phyloP scores from a whole-genome alignment of 2,888 invertebrate species.

The Entomobrya multifasciata region DNA sequence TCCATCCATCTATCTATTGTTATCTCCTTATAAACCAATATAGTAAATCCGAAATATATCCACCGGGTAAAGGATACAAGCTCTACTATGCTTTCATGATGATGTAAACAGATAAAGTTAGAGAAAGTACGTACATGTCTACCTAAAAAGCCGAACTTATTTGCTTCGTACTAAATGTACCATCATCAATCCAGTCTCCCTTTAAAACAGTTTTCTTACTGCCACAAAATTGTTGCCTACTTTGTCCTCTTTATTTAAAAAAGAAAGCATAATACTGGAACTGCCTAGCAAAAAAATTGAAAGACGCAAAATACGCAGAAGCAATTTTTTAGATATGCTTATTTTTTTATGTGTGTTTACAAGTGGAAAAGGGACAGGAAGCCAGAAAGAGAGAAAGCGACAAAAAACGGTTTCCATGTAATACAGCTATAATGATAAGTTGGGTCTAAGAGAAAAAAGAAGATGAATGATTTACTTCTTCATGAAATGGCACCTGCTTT shows the following conservation, averaged over 20 bases:
- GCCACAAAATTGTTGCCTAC: too few relatives aligned
- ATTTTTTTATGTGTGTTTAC: neutral
- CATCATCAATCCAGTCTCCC: slow-evolving; percentile 22
- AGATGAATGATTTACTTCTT: slow-evolving; percentile 18
- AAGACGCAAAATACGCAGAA: neutral
- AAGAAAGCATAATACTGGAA: neutral
- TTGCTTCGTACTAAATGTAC: neutral
- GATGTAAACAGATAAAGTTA: neutral
- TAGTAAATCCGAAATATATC: too few relatives aligned
- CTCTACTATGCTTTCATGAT: neutral
- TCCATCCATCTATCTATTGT: neutral
- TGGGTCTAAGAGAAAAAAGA: neutral
- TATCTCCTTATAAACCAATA: neutral
- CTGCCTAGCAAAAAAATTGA: slow-evolving; percentile 1
- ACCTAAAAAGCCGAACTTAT: neutral
- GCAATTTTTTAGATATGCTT: neutral
- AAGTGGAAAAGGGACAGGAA: neutral
- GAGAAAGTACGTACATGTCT: too few relatives aligned
- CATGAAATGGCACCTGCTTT: neutral
- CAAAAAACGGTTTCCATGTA: slow-evolving; percentile 8
- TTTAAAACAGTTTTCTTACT: neutral
- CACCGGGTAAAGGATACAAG: too few relatives aligned
- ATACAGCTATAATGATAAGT: neutral
- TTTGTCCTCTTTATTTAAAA: too few relatives aligned
- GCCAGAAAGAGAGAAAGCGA: neutral